Evolutionary conservation across 1,140 invertebrate species (phyloP).

Genomic region (Bombus turneri): DNA sequence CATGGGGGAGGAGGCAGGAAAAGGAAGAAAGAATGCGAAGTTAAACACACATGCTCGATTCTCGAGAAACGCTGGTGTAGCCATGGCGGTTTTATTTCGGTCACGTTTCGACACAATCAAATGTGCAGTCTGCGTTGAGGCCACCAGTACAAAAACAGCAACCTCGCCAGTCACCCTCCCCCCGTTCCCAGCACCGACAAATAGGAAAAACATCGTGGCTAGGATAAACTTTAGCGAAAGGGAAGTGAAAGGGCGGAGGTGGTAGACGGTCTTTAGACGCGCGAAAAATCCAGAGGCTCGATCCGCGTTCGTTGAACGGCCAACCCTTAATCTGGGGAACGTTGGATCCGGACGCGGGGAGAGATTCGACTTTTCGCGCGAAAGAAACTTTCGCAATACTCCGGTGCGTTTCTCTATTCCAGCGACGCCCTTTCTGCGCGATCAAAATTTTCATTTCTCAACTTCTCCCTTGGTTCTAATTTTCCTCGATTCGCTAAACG

Average conservation of each 20-base stretch:
- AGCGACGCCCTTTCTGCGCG: not conserved
- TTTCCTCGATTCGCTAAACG: conserved; percentile 24
- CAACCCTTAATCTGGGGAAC: conserved; percentile 27
- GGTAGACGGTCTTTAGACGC: conserved; percentile 29
- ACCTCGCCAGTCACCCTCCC: not conserved
- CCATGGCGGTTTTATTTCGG: conserved; percentile 52
- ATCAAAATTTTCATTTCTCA: conserved; percentile 59
- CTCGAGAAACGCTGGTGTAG: not conserved
- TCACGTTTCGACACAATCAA: conserved; percentile 61
- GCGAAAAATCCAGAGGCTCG: conserved; percentile 55
- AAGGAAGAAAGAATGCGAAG: not conserved
- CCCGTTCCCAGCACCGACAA: not conserved
- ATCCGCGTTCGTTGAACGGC: conserved; percentile 11
- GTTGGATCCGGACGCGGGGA: not conserved
- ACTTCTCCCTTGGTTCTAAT: conserved; percentile 25
- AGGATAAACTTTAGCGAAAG: conserved; percentile 44
- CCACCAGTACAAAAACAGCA: conserved; percentile 54
- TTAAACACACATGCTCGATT: not conserved
- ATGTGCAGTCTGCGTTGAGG: conserved; percentile 35
- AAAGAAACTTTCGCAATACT: conserved; percentile 64
- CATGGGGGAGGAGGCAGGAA: not conserved
- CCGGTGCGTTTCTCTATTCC: not conserved
- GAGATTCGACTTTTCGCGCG: conserved; percentile 33
- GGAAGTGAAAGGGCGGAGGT: not conserved
- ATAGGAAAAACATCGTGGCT: conserved; percentile 44